Base-by-base conservation (phyloP, 1,140 invertebrate genomes). In the Aphelinus atriplicis region DNA sequence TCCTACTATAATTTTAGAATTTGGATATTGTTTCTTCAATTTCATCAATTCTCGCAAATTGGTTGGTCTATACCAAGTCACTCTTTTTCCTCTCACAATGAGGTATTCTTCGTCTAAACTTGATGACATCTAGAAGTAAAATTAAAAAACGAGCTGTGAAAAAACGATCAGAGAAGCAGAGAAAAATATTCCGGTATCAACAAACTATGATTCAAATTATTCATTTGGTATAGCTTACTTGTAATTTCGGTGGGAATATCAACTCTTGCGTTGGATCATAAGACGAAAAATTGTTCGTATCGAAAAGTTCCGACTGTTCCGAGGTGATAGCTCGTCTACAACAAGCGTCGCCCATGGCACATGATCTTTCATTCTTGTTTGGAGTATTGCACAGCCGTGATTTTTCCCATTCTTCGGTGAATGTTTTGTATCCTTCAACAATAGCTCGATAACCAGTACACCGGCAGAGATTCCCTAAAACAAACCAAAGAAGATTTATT, bases 361-460 rank as follows among this genome's bases (percentile, higher is more conserved):
- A 94, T 60, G 78, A 78, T 66, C 84, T 86, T 45, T 83, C 64
- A 3, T 26, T 7, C 9, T 60, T 74, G 58, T 75, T 77, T 61
- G 71, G 64, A 26, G 10, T 3, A 42, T 2, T 43, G 1, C 42
- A 58, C 10, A 80, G 71, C 76, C 85, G 85, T 5, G 87, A 78
- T 43, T 84, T 81, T 84, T 93, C 92, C 91, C 93, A 95, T 84
- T 95, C 93, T 87, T 94, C 93, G 1, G 93, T 93, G 78, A 96
- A 95, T 2, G 94, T 94, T 85, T 91, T 94, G 77, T 93, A 96
- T 3, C 94, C 95, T 87, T 97, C 95, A 65, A 97, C 91, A 73
- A 97, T 97, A 3, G 96, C 94, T 70, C 96, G 89, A 80, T 97
- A 97, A 45, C 96, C 96, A 1, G 96, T 97, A 82, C 96, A 97